Percentiles rank a stretch among this genome's conserved stretches.
Conservation (phyloP, 2,797 vertebrate species). For the Neosilurus mollespiculum region DNA sequence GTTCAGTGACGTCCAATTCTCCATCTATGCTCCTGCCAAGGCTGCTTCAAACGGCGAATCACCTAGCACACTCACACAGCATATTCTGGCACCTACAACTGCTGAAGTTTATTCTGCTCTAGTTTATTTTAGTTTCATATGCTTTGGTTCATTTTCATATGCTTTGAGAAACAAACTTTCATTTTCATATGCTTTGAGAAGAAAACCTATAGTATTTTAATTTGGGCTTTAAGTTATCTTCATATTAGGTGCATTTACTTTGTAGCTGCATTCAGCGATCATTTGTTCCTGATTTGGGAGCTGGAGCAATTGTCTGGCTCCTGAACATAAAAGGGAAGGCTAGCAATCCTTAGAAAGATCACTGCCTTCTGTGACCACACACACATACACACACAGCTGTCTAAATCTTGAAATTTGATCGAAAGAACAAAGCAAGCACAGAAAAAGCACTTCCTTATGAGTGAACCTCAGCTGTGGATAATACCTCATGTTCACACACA, state of each 20-base stretch:
- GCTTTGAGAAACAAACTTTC: neutral
- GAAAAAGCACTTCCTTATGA: slow-evolving; percentile 40
- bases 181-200: no score
- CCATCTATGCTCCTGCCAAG: slow-evolving; percentile 8
- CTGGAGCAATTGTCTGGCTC: slow-evolving; percentile 2
- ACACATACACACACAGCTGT: slow-evolving; percentile 25
- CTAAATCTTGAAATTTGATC: slow-evolving; percentile 22
- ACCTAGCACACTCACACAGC: neutral
- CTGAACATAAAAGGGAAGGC: slow-evolving; percentile 23
- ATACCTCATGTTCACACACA: slow-evolving; percentile 20
- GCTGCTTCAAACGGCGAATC: neutral
- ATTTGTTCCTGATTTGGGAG: slow-evolving; percentile 11
- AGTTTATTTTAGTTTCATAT: neutral
- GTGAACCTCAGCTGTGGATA: slow-evolving; percentile 48
- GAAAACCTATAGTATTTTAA: neutral
- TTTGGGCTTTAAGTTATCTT: neutral
- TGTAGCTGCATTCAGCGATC: neutral
- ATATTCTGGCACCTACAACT: neutral
- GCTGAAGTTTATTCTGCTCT: neutral
- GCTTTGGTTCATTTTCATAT: neutral
- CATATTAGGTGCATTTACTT: neutral
- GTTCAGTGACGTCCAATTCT: no score
- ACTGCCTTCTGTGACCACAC: slow-evolving; percentile 12
- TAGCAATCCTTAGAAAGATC: slow-evolving; percentile 25
- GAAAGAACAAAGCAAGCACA: slow-evolving; percentile 34